Evolutionary conservation across 1,140 invertebrate species (phyloP).

Genomic region (Meloidogyne exigua): DNA sequence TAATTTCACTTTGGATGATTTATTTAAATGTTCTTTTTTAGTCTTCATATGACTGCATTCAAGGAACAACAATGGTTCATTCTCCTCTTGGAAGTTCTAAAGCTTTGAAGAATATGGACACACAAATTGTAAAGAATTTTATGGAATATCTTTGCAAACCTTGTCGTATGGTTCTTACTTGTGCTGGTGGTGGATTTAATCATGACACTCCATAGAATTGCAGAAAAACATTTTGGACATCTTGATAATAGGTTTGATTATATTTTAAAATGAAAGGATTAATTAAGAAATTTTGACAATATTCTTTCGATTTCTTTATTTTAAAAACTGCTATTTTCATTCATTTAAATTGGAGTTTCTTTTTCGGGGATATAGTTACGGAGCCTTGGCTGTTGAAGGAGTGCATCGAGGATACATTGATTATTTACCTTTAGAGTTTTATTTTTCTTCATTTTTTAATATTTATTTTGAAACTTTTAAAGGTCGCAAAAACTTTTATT

Average conservation of each 20-base stretch:
- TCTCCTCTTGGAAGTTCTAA: slow-evolving; percentile 97
- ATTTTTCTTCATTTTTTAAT: too few relatives aligned
- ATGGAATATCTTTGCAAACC: slow-evolving; percentile 89
- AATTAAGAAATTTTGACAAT: too few relatives aligned
- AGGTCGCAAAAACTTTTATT: slow-evolving; percentile 53
- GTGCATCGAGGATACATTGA: slow-evolving; percentile 90
- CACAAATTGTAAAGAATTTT: slow-evolving; percentile 81
- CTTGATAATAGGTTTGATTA: slow-evolving; percentile 67
- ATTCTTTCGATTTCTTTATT: too few relatives aligned
- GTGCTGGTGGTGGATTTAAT: slow-evolving; percentile 88
- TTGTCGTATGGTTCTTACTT: slow-evolving; percentile 84
- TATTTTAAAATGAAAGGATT: too few relatives aligned
- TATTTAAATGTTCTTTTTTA: slow-evolving; percentile 58
- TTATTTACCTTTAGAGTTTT: slow-evolving; percentile 89
- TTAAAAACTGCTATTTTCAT: too few relatives aligned
- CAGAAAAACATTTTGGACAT: slow-evolving; percentile 79
- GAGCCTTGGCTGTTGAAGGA: slow-evolving; percentile 79
- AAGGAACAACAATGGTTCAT: slow-evolving; percentile 88
- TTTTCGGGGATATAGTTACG: slow-evolving; percentile 57
- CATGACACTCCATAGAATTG: slow-evolving; percentile 73
- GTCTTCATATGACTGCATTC: slow-evolving; percentile 91
- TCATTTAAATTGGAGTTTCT: too few relatives aligned
- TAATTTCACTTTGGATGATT: not conserved
- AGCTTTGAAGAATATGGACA: slow-evolving; percentile 83
- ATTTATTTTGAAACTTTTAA: too few relatives aligned